Percentiles rank a stretch among this genome's conserved stretches.
Conservation (phyloP, 2,888 invertebrate genomes). For the Campoletis raptor region DNA sequence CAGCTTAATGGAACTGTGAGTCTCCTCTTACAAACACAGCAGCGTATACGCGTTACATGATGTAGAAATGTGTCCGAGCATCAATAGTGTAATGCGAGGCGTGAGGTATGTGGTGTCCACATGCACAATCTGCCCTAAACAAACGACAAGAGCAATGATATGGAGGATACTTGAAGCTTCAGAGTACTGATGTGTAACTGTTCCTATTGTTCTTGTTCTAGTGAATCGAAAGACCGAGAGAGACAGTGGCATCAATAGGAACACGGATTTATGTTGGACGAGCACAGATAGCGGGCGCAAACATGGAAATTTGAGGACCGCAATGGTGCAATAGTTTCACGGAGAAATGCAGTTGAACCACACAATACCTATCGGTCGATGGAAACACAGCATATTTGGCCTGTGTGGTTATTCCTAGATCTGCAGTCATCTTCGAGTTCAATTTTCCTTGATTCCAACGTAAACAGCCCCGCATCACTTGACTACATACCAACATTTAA, state of each 20-base stretch:
- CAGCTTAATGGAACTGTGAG: constrained; percentile 36
- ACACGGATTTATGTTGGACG: background rate
- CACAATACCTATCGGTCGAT: constrained; percentile 21
- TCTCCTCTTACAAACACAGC: constrained; percentile 7
- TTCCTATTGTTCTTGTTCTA: constrained; percentile 26
- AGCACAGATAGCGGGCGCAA: background rate
- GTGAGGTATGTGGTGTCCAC: constrained; percentile 22
- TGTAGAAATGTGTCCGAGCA: constrained; percentile 22
- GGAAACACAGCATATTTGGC: background rate
- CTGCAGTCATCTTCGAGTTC: constrained; percentile 29
- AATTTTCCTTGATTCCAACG: constrained; percentile 32
- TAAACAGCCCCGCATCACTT: constrained; percentile 1
- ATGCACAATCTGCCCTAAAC: constrained; percentile 22
- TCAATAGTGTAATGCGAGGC: constrained; percentile 23
- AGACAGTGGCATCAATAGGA: background rate
- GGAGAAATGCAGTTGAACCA: constrained; percentile 27
- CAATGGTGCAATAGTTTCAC: constrained; percentile 26
- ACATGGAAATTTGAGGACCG: constrained; percentile 26
- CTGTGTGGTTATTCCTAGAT: background rate
- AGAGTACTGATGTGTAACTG: background rate
- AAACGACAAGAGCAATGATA: constrained; percentile 25
- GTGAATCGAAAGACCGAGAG: constrained; percentile 15
- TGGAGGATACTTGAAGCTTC: constrained; percentile 13
- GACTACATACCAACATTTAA: constrained; percentile 8
- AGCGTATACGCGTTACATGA: constrained; percentile 18